Evolutionary conservation across 2,113 vertebrate species (phyloP), one percentile per base, ranked within the genome.

Genomic region (Oenanthe melanoleuca): DNA sequence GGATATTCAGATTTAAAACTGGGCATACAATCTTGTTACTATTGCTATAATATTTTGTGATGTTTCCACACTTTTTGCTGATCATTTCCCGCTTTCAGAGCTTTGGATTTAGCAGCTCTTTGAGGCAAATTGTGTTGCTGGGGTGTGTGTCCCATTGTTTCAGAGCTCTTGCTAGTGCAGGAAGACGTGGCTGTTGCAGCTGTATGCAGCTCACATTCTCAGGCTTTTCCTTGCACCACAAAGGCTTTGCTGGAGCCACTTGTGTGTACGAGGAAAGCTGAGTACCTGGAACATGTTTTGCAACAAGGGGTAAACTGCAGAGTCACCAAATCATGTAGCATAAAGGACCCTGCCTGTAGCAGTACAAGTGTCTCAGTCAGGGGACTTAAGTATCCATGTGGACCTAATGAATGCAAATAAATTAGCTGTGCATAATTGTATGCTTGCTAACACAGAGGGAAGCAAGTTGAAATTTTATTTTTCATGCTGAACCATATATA

Each of bases 151-250:
- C 45, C 40, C 53, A 5, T 77, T 94, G 85, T 88, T 89, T 77
- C 24, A 47, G 26, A n/a, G 56, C 3, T 0, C 72, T 45, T 57
- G 26, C 18, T 55, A 22, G 42, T 15, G 42, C 71, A 66, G 93
- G 63, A 73, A 67, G 59, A 66, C 24, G 5, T 15, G 38, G 9
- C n/a, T 70, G 49, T 10, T 70, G 71, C 55, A 52, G 33, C 74
- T 92, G 56, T 72, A 94, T 95, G 93, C 94, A 3, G 10, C 47
- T 95, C 91, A 55, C 60, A 91, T 80, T 59, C 79, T 56, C 80
- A 44, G 81, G 42, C 34, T 91, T 92, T 83, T 73, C 49, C 69
- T 85, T 80, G 55, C 24, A 80, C 88, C 64, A 88, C 66, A 85
- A 66, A 94, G 37, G 24, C n/a, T 80, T 82, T 7, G 7, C 61